These are phyloP conservation scores for Carassius carassius DNA, from an alignment of 2,113 vertebrate species.

Conservation along the genomic window DNA sequence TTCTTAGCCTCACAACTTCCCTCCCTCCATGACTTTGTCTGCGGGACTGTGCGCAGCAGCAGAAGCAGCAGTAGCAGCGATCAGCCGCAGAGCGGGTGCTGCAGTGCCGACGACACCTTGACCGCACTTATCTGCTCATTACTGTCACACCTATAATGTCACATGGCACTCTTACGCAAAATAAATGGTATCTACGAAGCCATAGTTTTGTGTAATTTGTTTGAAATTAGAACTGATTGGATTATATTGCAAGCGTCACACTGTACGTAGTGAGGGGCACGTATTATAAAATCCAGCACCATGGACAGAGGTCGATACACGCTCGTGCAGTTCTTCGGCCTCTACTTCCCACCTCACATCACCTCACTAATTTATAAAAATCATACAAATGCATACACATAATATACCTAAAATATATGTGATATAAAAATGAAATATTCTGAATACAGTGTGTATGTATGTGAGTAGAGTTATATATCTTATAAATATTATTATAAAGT, in stretches of 20 bases:
- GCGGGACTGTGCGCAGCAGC: slow-evolving; percentile 50
- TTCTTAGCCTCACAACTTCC: slow-evolving; percentile 46
- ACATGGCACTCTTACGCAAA: neutral
- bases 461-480: neutral
- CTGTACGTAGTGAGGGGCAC: neutral
- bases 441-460: neutral
- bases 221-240: neutral
- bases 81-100: slow-evolving; percentile 65
- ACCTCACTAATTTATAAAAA: neutral
- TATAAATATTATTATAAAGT: neutral
- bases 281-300: slow-evolving; percentile 6
- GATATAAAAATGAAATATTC: neutral
- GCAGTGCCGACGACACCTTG: slow-evolving; percentile 63
- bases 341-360: neutral
- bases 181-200: neutral
- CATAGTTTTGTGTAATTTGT: neutral
- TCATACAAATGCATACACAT: neutral
- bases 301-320: slow-evolving; percentile 4
- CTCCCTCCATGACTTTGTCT: slow-evolving; percentile 53
- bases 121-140: slow-evolving; percentile 29
- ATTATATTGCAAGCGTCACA: neutral
- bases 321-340: neutral
- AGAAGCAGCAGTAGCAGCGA: slow-evolving; percentile 47
- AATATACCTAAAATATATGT: neutral
- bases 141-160: neutral